phyloP scores from a whole-genome alignment of 2,113 vertebrate species.

The Aspidoscelis tigris region DNA sequence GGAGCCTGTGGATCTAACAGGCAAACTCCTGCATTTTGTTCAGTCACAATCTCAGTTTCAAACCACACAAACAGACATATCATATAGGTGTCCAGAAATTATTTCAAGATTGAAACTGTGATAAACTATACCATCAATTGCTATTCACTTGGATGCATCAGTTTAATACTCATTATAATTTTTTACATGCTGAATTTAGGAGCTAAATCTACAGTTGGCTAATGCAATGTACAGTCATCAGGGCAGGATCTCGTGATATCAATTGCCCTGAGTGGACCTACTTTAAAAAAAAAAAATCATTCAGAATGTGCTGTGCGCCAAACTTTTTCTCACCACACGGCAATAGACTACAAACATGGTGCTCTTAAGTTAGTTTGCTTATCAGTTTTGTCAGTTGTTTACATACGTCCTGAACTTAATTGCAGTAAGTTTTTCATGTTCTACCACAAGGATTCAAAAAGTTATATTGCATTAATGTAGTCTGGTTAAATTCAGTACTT shows the following conservation, averaged over 20 bases:
- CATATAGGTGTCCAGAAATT: too few species aligned
- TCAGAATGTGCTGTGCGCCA: background rate
- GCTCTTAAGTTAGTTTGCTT: background rate
- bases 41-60: background rate
- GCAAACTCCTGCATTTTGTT: background rate
- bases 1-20: background rate
- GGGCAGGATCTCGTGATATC: background rate
- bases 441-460: background rate
- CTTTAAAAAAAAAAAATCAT: background rate
- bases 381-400: background rate
- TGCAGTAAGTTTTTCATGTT: background rate
- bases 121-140: background rate
- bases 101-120: too few species aligned
- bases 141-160: background rate
- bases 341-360: background rate
- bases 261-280: background rate
- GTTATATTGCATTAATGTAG: background rate
- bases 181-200: background rate
- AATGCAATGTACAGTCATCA: background rate
- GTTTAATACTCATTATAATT: background rate
- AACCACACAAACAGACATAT: background rate
- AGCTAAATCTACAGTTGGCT: background rate
- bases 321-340: background rate
- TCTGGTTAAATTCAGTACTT: background rate
- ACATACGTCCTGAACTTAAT: background rate